Percentiles rank a stretch among this genome's conserved stretches.
Evolutionary conservation across 2,113 vertebrate species (phyloP).

Genomic region (Neodontobutis hainanensis): DNA sequence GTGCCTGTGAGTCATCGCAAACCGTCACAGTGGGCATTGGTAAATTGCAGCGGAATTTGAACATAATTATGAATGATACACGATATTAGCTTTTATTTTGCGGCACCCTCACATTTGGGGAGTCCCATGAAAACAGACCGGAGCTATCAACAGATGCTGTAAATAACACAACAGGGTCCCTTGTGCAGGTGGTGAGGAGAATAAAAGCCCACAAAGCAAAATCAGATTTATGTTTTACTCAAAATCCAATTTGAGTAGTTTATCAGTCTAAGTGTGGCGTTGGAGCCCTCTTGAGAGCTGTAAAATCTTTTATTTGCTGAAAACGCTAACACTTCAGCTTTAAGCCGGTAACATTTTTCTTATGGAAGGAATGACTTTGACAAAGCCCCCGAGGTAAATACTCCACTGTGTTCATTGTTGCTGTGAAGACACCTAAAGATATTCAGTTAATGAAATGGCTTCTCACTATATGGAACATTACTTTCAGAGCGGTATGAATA

Average conservation of each 20-base stretch:
- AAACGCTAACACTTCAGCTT: constrained; percentile 33
- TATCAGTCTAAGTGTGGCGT: constrained; percentile 12
- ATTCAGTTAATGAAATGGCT: constrained; percentile 52
- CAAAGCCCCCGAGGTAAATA: constrained; percentile 31
- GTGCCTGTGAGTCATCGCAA: constrained; percentile 18
- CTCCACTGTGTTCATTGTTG: constrained; percentile 38
- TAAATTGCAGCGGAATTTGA: constrained; percentile 25
- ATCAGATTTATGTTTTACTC: constrained; percentile 50
- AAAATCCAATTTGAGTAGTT: constrained; percentile 43
- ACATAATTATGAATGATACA: constrained; percentile 50
- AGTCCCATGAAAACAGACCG: constrained; percentile 5
- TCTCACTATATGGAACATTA: constrained; percentile 34
- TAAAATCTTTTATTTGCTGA: constrained; percentile 26
- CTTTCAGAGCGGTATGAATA: constrained; percentile 33
- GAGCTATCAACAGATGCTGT: constrained; percentile 22
- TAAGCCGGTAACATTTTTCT: constrained; percentile 30
- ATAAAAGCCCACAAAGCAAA: constrained; percentile 24
- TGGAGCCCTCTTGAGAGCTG: constrained; percentile 34
- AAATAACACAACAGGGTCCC: constrained; percentile 21
- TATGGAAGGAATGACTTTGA: constrained; percentile 32
- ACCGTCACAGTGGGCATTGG: constrained; percentile 49
- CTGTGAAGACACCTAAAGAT: constrained; percentile 43
- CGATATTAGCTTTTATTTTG: constrained; percentile 51
- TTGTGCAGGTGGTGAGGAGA: constrained; percentile 10
- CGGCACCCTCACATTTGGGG: constrained; percentile 28